phyloP scores from a whole-genome alignment of 2,113 vertebrate genomes.

The Hypocryptadius cinnamomeus region DNA sequence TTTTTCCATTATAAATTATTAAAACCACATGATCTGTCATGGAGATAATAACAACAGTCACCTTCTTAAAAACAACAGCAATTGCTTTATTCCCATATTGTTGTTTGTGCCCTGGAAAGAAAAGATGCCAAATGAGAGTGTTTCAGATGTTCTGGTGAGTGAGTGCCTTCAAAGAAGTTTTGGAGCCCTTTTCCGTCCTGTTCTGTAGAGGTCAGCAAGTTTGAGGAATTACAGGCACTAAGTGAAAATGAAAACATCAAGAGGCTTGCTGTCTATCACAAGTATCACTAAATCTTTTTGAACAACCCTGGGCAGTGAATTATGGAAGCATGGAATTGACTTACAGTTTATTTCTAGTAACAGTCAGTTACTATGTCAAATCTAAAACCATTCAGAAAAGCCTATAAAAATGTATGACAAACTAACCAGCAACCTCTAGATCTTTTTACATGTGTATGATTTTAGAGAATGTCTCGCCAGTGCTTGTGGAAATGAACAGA shows the following conservation, averaged over 20 bases:
- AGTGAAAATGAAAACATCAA: constrained; percentile 68
- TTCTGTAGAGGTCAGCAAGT: constrained; percentile 67
- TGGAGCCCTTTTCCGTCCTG: constrained; percentile 32
- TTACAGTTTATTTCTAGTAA: constrained; percentile 81
- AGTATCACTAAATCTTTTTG: constrained; percentile 76
- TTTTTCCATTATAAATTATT: not conserved
- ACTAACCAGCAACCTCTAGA: constrained; percentile 69
- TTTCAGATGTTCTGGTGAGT: not conserved
- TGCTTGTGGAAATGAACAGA: constrained; percentile 43
- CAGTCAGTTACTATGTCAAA: constrained; percentile 81
- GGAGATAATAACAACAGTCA: not conserved
- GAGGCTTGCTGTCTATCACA: constrained; percentile 72
- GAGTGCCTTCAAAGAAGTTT: constrained; percentile 52
- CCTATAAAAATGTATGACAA: constrained; percentile 79
- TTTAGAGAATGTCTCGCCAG: constrained; percentile 54
- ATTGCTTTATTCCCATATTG: not conserved
- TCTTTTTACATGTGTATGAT: constrained; percentile 74
- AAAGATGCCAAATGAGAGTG: not conserved
- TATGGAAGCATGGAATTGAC: constrained; percentile 79
- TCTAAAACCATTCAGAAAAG: constrained; percentile 76
- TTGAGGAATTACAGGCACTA: constrained; percentile 64
- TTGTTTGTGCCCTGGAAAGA: not conserved
- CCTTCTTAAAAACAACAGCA: not conserved
- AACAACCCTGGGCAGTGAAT: constrained; percentile 78
- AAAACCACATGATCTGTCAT: not conserved